phyloP scores from a whole-genome alignment of 2,888 invertebrate genomes.

The Autographa gamma region DNA sequence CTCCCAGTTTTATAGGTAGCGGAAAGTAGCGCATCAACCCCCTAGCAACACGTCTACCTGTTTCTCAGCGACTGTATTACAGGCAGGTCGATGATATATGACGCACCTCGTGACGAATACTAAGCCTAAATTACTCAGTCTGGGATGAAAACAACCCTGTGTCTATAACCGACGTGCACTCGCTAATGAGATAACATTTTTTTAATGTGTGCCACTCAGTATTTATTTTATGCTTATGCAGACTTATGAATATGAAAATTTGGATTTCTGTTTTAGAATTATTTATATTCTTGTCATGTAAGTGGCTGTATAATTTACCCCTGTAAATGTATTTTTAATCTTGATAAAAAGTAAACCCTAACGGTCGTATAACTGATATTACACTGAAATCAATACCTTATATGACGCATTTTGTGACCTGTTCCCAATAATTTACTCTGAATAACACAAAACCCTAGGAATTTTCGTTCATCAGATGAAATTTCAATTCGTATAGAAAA shows the following conservation, averaged over 20 bases:
- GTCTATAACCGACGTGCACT: neutral
- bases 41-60: conserved; percentile 4
- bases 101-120: conserved; percentile 4
- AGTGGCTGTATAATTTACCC: neutral
- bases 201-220: too few relatives aligned
- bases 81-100: conserved; percentile 1
- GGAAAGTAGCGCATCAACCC: conserved; percentile 19
- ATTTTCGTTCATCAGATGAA: conserved; percentile 28
- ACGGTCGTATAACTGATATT: neutral
- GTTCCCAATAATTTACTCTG: neutral
- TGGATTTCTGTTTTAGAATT: too few relatives aligned
- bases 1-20: conserved; percentile 4
- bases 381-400: neutral
- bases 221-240: too few relatives aligned
- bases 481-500: conserved; percentile 33
- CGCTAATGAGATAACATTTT: neutral
- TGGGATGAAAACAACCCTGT: neutral
- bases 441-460: conserved; percentile 19
- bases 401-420: conserved; percentile 4
- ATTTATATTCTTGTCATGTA: too few relatives aligned
- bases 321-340: neutral
- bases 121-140: neutral
- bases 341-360: neutral
- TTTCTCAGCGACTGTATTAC: neutral
- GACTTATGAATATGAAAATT: too few relatives aligned